Evolutionary conservation across 2,797 vertebrate species (phyloP), one percentile per base, ranked within the genome.

Genomic region (Halcyon leucocephala): DNA sequence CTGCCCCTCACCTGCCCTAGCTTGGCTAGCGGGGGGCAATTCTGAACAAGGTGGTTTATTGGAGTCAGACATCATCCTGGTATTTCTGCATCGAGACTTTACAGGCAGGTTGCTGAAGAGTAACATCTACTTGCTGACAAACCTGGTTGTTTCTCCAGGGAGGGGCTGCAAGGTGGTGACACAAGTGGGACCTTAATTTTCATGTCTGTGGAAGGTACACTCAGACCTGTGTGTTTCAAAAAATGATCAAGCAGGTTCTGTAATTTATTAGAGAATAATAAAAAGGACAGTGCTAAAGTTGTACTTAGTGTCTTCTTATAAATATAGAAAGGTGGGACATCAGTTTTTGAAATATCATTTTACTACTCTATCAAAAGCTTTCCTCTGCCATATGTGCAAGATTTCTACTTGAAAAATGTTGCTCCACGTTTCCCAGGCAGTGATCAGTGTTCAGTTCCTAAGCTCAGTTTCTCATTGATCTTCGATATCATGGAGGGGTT

Each of bases 271-370:
- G 55, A 37, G 77, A 70, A 65, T 70, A 78, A 90, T 85, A 65
- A 79, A 67, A 85, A 78, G 67, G 73, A 51, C 29, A 48, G 44
- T 13, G 42, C 71, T 85, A 51, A 94, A 61, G n/a, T 69, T 7
- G 24, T 42, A 13, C 58, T 84, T 89, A 77, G 66, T 79, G 44
- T 44, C 26, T 88, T 82, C 94, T 82, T 94, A 90, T 76, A 89
- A 91, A 94, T 93, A 95, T 61, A 86, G 90, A 80, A 80, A 91
- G 89, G 78, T 82, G 87, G 78, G 82, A 81, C 69, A 92, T 41
- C 64, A 44, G 64, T 6, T 82, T 93, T 77, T 20, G 71, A 87
- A 90, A 89, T 89, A 86, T 15, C 52, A 67, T 74, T 94, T 93
- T 92, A 57, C 65, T 95, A 25, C 74, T 89, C 77, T 61, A 73